Conservation (phyloP, 2,113 vertebrate species). For the Anolis carolinensis region DNA sequence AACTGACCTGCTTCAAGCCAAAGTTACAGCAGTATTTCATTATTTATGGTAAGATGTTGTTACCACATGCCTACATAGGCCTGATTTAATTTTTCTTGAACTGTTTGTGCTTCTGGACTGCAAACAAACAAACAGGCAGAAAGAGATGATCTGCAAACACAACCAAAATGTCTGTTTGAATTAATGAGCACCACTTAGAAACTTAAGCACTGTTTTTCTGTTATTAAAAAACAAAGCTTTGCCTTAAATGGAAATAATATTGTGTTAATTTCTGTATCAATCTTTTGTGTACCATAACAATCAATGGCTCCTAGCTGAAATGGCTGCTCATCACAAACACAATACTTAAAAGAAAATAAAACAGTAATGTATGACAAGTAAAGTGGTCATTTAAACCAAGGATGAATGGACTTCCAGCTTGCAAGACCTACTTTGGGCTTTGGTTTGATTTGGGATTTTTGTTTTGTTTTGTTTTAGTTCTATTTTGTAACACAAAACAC, state of each 20-base stretch:
- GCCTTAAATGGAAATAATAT: neutral
- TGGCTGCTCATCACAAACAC: neutral
- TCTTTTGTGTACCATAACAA: neutral
- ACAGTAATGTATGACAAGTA: neutral
- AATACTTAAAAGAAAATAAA: neutral
- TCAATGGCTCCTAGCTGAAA: neutral
- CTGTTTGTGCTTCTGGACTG: neutral
- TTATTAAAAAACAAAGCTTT: neutral
- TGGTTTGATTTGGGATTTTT: too few relatives aligned
- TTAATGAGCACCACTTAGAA: neutral
- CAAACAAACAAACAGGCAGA: neutral
- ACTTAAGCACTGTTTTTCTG: neutral
- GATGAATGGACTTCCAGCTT: too few relatives aligned
- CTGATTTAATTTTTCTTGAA: neutral
- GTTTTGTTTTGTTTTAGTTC: too few relatives aligned
- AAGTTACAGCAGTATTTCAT: neutral
- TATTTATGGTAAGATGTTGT: neutral
- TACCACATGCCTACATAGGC: neutral
- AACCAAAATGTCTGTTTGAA: neutral
- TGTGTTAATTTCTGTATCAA: neutral
- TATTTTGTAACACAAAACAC: neutral
- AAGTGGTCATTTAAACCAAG: neutral
- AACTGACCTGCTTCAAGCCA: neutral
- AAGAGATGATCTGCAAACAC: neutral
- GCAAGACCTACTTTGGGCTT: neutral